Evolutionary conservation across 2,113 vertebrate genomes (phyloP).

Genomic region (Amblyopsis rosae): DNA sequence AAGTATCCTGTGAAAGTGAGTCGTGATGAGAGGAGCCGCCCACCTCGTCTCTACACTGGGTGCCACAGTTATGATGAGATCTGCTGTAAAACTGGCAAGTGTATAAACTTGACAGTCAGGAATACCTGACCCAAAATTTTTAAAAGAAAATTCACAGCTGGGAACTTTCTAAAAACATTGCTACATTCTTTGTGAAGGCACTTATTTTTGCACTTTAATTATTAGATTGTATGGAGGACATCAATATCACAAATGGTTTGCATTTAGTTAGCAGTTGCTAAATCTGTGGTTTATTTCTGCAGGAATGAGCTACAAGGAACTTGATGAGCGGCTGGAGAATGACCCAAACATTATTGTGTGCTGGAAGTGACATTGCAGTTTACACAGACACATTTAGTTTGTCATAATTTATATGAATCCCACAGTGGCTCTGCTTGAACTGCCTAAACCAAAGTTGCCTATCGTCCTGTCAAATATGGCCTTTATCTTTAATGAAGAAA

Average conservation of each 20-base stretch:
- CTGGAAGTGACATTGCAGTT: constrained; percentile 69
- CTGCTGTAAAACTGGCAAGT: constrained; percentile 95
- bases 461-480: not conserved
- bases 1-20: constrained; percentile 92
- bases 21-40: constrained; percentile 86
- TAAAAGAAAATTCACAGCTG: too few species aligned
- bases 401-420: not conserved
- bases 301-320: constrained; percentile 96
- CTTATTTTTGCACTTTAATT: too few species aligned
- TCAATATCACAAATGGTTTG: not conserved
- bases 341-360: constrained; percentile 97
- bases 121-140: too few species aligned
- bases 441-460: constrained; percentile 48
- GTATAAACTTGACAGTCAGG: not conserved
- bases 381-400: not conserved
- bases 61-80: constrained; percentile 98
- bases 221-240: not conserved
- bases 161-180: too few species aligned
- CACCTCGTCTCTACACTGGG: constrained; percentile 90
- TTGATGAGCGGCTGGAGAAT: constrained; percentile 95
- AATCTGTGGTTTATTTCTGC: constrained; percentile 29
- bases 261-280: not conserved
- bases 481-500: constrained; percentile 12
- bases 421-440: not conserved
- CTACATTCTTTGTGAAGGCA: too few species aligned